Percentiles rank a stretch among this genome's conserved stretches.
These are phyloP conservation scores for Nipponia nippon DNA, from an alignment of 2,113 vertebrate genomes.

Conservation along the genomic window DNA sequence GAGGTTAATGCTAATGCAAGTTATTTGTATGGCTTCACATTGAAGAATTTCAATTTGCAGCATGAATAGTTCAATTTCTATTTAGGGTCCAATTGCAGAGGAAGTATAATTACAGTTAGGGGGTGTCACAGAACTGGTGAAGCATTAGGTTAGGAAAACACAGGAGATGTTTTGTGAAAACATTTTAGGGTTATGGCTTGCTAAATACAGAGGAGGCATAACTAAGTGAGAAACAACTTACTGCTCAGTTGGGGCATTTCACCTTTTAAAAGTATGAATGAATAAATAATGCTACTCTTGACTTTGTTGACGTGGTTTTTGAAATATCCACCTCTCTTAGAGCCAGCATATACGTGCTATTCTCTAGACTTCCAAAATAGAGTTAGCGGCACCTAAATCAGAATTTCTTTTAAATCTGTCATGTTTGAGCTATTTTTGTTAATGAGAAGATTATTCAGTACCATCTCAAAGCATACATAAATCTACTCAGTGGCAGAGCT, in stretches of 20 bases:
- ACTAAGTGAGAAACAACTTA: slow-evolving; percentile 9
- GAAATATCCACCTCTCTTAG: background rate
- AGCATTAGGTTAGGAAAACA: slow-evolving; percentile 63
- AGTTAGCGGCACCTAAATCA: background rate
- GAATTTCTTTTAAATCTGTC: slow-evolving; percentile 5
- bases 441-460: slow-evolving; percentile 13
- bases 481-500: slow-evolving; percentile 25
- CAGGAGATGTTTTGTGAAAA: slow-evolving; percentile 58
- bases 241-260: background rate
- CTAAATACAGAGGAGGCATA: slow-evolving; percentile 22
- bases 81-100: slow-evolving; percentile 64
- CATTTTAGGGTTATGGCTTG: slow-evolving; percentile 19
- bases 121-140: slow-evolving; percentile 52
- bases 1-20: slow-evolving; percentile 55
- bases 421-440: slow-evolving; percentile 30
- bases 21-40: slow-evolving; percentile 71
- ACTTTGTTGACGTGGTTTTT: slow-evolving; percentile 20
- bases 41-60: slow-evolving; percentile 76
- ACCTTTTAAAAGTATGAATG: background rate
- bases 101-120: slow-evolving; percentile 73
- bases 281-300: background rate
- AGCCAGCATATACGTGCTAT: background rate
- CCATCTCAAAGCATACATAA: slow-evolving; percentile 18
- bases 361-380: background rate
- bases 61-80: slow-evolving; percentile 75